phyloP scores from a whole-genome alignment of 2,797 vertebrate species.

The Eospalax fontanierii region DNA sequence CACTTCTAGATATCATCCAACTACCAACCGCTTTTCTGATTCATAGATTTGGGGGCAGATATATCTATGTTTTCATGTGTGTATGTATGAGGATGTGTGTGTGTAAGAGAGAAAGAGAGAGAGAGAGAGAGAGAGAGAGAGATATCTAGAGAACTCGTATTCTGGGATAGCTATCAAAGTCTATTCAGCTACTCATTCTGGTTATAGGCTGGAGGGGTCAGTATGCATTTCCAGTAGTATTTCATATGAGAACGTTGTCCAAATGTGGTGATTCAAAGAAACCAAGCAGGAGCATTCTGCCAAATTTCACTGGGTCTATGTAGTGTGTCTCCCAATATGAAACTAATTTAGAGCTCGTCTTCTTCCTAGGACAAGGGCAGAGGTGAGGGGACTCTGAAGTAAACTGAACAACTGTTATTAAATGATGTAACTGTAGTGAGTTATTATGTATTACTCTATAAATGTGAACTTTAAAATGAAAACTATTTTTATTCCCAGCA shows the following conservation, averaged over 20 bases:
- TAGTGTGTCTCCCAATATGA: neutral
- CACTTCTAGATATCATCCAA: neutral
- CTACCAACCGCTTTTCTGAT: neutral
- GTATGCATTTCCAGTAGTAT: slow-evolving; percentile 45
- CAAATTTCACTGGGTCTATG: neutral
- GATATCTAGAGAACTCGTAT: neutral
- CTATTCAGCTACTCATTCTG: neutral
- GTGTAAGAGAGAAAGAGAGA: neutral
- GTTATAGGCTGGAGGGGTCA: neutral
- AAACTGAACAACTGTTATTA: neutral
- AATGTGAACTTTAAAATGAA: slow-evolving; percentile 31
- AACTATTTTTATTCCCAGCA: slow-evolving; percentile 39
- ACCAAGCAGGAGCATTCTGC: neutral
- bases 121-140: too few species aligned
- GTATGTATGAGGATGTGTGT: too few species aligned
- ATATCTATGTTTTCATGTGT: neutral
- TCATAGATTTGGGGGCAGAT: neutral
- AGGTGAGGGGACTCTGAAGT: neutral
- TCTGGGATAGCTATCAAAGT: neutral
- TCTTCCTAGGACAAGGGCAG: neutral
- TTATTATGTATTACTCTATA: slow-evolving; percentile 17
- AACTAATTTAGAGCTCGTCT: neutral
- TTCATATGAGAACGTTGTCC: slow-evolving; percentile 21
- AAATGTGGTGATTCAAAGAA: slow-evolving; percentile 46
- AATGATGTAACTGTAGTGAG: neutral